Percentiles rank a stretch among this genome's conserved stretches.
phyloP scores from a whole-genome alignment of 2,888 invertebrate genomes.

The Apoda limacodes region DNA sequence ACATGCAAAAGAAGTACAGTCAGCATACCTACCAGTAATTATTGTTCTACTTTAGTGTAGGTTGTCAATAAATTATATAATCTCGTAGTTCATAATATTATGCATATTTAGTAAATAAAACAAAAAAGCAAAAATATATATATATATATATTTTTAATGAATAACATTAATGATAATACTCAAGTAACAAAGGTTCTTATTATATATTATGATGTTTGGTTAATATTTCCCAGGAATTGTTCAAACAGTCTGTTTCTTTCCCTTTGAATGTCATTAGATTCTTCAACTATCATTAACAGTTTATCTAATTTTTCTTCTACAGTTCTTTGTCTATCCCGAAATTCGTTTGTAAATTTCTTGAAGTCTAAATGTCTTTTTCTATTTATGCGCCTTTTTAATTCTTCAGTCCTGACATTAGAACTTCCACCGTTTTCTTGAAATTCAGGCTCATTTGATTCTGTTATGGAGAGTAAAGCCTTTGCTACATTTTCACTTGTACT shows the following conservation, averaged over 20 bases:
- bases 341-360: slow-evolving; percentile 48
- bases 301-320: slow-evolving; percentile 59
- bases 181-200: too few species aligned
- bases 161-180: too few species aligned
- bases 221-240: slow-evolving; percentile 46
- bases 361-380: slow-evolving; percentile 47
- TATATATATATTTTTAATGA: too few species aligned
- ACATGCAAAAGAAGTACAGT: too few species aligned
- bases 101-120: too few species aligned
- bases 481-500: slow-evolving; percentile 39
- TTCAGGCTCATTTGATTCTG: slow-evolving; percentile 30
- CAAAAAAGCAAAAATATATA: too few species aligned
- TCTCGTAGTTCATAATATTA: too few species aligned
- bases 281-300: slow-evolving; percentile 55
- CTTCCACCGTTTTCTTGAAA: slow-evolving; percentile 34
- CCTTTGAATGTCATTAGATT: slow-evolving; percentile 56
- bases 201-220: too few species aligned
- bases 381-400: slow-evolving; percentile 34
- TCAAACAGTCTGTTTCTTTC: slow-evolving; percentile 54
- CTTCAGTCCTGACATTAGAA: slow-evolving; percentile 35
- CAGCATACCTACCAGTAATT: too few species aligned
- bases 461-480: slow-evolving; percentile 44
- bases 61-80: too few species aligned
- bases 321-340: slow-evolving; percentile 49
- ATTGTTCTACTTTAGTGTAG: too few species aligned